phyloP scores from a whole-genome alignment of 2,113 vertebrate genomes.

The Dasyurus viverrinus region DNA sequence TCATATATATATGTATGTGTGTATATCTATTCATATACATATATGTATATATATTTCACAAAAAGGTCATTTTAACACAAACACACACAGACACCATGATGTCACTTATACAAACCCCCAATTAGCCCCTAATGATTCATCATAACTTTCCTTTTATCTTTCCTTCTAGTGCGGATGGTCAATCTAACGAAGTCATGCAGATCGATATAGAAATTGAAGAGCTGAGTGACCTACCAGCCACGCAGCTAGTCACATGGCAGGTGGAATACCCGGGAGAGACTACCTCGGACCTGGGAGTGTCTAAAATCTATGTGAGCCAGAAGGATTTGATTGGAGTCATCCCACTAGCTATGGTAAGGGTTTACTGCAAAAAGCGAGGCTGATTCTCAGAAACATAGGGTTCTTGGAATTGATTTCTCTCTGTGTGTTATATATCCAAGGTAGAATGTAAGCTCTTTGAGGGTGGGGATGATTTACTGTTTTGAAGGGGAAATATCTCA shows the following conservation, averaged over 20 bases:
- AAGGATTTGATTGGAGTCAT: slow-evolving; percentile 91
- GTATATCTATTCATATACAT: too few species aligned
- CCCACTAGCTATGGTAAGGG: slow-evolving; percentile 94
- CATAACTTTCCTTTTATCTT: neutral
- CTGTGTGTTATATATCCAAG: neutral
- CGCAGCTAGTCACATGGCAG: slow-evolving; percentile 94
- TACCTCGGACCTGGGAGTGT: slow-evolving; percentile 86
- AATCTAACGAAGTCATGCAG: slow-evolving; percentile 91
- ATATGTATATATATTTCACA: neutral
- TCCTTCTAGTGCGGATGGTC: slow-evolving; percentile 69
- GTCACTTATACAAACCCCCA: fast-evolving
- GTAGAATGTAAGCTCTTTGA: neutral
- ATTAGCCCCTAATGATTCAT: neutral
- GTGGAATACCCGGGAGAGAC: slow-evolving; percentile 88
- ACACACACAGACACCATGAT: fast-evolving
- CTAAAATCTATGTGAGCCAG: slow-evolving; percentile 92
- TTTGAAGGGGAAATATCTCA: neutral
- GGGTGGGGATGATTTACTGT: neutral
- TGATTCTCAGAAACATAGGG: neutral
- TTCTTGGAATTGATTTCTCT: neutral
- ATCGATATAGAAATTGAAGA: slow-evolving; percentile 93
- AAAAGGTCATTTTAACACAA: neutral
- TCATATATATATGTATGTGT: too few species aligned
- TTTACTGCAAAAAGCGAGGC: neutral
- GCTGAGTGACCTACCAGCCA: slow-evolving; percentile 84